Conservation (phyloP, 1,140 invertebrate genomes). For the Drosophila subobscura region DNA sequence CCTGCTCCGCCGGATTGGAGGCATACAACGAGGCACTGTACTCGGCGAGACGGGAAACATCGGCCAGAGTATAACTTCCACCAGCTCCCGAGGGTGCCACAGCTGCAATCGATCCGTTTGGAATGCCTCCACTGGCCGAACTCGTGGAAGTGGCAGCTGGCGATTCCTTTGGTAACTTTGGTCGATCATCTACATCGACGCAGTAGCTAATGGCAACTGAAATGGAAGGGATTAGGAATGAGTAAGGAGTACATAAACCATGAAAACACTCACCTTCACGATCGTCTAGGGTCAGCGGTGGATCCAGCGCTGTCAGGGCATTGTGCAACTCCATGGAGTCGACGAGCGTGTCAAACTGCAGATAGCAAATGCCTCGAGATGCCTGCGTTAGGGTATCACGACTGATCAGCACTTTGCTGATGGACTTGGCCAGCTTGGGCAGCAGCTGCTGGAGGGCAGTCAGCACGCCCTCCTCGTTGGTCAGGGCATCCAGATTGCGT, state of each 20-base stretch:
- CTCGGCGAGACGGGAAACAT: conserved; percentile 90
- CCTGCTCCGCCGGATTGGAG: conserved; percentile 89
- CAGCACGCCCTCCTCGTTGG: conserved; percentile 93
- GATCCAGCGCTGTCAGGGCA: conserved; percentile 86
- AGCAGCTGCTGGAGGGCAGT: conserved; percentile 87
- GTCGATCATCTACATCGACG: conserved; percentile 60
- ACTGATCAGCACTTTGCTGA: conserved; percentile 90
- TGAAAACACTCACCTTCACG: conserved; percentile 85
- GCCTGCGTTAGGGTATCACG: conserved; percentile 91
- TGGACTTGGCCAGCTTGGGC: conserved; percentile 87
- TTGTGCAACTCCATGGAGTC: conserved; percentile 93
- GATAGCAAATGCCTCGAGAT: conserved; percentile 92
- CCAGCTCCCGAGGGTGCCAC: conserved; percentile 37
- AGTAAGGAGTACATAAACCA: background rate
- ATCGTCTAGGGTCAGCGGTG: conserved; percentile 87
- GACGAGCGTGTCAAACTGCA: conserved; percentile 92
- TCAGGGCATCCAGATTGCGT: conserved; percentile 92
- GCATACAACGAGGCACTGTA: conserved; percentile 92
- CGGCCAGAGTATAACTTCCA: conserved; percentile 86
- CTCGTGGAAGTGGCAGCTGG: background rate
- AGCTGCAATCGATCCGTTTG: conserved; percentile 5
- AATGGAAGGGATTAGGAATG: background rate
- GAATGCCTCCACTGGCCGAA: conserved; percentile 2
- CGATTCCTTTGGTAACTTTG: conserved; percentile 36
- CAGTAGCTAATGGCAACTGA: conserved; percentile 72